phyloP scores from a whole-genome alignment of 2,113 vertebrate species.

The Todiramphus chloris region DNA sequence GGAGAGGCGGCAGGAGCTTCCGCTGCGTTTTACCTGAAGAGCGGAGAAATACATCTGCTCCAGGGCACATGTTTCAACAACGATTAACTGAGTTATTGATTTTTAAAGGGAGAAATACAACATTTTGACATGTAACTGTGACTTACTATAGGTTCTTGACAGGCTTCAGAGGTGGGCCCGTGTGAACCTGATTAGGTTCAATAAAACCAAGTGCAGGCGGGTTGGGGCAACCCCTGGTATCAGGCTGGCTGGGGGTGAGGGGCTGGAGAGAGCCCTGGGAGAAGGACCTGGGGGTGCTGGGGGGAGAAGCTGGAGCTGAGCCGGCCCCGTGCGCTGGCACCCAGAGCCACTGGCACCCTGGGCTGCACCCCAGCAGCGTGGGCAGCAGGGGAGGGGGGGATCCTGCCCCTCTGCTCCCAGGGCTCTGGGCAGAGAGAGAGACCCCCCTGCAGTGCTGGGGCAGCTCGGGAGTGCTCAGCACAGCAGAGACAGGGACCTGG shows the following conservation, averaged over 20 bases:
- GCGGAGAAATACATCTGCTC: accelerated
- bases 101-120: neutral
- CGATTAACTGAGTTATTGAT: accelerated
- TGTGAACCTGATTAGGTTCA: neutral
- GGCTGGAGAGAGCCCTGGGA: too few species aligned
- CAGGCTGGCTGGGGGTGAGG: neutral
- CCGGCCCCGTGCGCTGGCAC: too few species aligned
- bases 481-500: too few species aligned
- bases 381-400: too few species aligned
- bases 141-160: neutral
- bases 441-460: too few species aligned
- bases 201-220: neutral
- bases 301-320: too few species aligned
- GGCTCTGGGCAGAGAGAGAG: too few species aligned
- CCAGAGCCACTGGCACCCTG: too few species aligned
- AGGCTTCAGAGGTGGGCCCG: neutral
- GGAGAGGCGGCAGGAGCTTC: neutral
- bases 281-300: too few species aligned
- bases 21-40: neutral
- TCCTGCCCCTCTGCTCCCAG: too few species aligned
- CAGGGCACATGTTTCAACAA: neutral
- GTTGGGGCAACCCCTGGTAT: neutral
- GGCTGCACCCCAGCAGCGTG: too few species aligned
- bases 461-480: too few species aligned
- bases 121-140: neutral